Evolutionary conservation across 1,140 invertebrate species (phyloP), one percentile per base, ranked within the genome.

Genomic region (Ceratina australensis): DNA sequence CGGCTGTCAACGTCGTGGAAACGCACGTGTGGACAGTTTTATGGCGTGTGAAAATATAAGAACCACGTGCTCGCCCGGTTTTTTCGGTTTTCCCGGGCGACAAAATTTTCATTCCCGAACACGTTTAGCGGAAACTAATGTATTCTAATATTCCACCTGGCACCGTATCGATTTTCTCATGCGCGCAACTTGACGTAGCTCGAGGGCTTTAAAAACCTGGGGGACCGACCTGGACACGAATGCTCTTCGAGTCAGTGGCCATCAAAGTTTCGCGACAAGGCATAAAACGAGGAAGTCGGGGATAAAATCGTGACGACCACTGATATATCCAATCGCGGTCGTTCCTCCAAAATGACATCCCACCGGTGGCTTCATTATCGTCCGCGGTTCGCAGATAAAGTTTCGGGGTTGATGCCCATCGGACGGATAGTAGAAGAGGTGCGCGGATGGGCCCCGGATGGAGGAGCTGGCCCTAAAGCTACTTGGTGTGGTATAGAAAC

Each of bases 401-500:
- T 80, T 76, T 86, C 64, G 66, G 68, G 79, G 77, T 86, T 82
- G 86, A 86, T 87, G 75, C 74, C 73, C 78, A 78, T 24, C 42
- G 78, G 66, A 83, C 52, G 78, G 82, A 75, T 77, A 81, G 78
- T 50, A 77, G 67, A n/a, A 73, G 72, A 56, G 24, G 47, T 28
- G 22, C n/a, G 50, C n/a, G 50, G 16, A 85, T 68, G 86, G 87
- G 86, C 86, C 89, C 89, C 89, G 91, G 91, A 89, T 90, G 89
- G 90, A 61, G 84, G 90, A 61, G 84, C 64, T 79, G 81, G 79
- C 61, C 56, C 71, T 72, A 59, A 64, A 66, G 68, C 81, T 83
- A 84, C 81, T 79, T 73, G 68, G 73, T 64, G 68, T 79, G 81
- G 49, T 52, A 42, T n/a, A 52, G 81, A 78, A 75, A 80, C 68